These are phyloP conservation scores for Pao palembangensis DNA, from an alignment of 2,113 vertebrate species.

Conservation along the genomic window DNA sequence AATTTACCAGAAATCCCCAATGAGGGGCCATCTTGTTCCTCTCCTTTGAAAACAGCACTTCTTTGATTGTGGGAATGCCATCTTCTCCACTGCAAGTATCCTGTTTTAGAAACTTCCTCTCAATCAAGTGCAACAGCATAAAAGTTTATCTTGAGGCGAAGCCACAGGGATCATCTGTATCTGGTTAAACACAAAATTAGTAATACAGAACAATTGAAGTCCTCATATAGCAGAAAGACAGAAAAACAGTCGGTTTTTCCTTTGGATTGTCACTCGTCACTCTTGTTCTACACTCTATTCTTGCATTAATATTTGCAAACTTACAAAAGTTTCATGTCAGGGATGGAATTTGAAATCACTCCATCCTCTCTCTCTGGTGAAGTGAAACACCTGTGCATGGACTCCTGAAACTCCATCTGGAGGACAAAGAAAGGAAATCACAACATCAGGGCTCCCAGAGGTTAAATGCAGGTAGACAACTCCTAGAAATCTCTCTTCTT, in stretches of 20 bases:
- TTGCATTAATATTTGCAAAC: too few species aligned
- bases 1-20: constrained; percentile 49
- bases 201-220: constrained; percentile 35
- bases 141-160: constrained; percentile 56
- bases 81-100: constrained; percentile 53
- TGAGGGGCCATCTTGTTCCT: constrained; percentile 53
- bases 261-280: too few species aligned
- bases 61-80: constrained; percentile 57
- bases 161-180: constrained; percentile 41
- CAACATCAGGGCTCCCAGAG: too few species aligned
- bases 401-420: too few species aligned
- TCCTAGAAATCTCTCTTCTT: too few species aligned
- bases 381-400: too few species aligned
- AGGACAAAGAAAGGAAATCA: too few species aligned
- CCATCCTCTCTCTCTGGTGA: too few species aligned
- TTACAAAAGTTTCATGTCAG: too few species aligned
- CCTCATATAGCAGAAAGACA: constrained; percentile 1
- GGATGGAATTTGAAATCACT: too few species aligned
- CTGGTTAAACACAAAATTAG: constrained; percentile 45
- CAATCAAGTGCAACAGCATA: constrained; percentile 39
- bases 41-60: constrained; percentile 47
- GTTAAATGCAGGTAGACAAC: too few species aligned
- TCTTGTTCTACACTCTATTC: too few species aligned
- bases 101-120: constrained; percentile 51
- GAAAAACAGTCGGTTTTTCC: not conserved